Conservation (phyloP, 2,888 invertebrate genomes). For the Arenicola marina region DNA sequence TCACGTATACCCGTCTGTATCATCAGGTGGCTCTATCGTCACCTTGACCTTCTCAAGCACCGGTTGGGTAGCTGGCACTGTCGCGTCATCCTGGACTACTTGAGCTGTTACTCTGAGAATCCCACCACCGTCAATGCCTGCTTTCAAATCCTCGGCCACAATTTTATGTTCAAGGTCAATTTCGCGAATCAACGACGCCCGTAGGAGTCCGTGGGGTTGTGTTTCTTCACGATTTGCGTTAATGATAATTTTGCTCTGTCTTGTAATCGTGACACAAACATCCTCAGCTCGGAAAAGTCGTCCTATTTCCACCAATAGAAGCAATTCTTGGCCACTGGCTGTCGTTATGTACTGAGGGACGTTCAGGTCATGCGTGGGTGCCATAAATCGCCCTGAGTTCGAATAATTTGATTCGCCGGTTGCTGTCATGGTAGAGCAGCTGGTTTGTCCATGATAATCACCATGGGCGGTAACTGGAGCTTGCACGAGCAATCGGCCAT, state of each 20-base stretch:
- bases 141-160: constrained; percentile 23
- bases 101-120: constrained; percentile 27
- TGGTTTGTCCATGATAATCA: not conserved
- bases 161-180: constrained; percentile 25
- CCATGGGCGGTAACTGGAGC: constrained; percentile 6
- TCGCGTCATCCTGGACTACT: too few species aligned
- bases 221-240: constrained; percentile 21
- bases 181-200: constrained; percentile 24
- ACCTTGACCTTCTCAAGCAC: too few species aligned
- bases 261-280: constrained; percentile 28
- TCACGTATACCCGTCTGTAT: too few species aligned
- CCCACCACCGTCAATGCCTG: constrained; percentile 27
- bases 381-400: not conserved
- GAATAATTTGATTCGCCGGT: not conserved
- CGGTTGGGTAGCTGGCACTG: too few species aligned
- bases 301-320: constrained; percentile 26
- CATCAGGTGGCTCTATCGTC: too few species aligned
- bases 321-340: constrained; percentile 11
- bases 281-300: constrained; percentile 28
- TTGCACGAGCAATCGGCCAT: constrained; percentile 20
- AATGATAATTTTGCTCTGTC: constrained; percentile 19
- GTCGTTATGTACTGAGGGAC: not conserved
- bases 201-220: constrained; percentile 7
- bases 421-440: not conserved
- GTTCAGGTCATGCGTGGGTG: constrained; percentile 15